Evolutionary conservation across 2,113 vertebrate species (phyloP), one percentile per base, ranked within the genome.

Genomic region (Pantherophis guttatus): DNA sequence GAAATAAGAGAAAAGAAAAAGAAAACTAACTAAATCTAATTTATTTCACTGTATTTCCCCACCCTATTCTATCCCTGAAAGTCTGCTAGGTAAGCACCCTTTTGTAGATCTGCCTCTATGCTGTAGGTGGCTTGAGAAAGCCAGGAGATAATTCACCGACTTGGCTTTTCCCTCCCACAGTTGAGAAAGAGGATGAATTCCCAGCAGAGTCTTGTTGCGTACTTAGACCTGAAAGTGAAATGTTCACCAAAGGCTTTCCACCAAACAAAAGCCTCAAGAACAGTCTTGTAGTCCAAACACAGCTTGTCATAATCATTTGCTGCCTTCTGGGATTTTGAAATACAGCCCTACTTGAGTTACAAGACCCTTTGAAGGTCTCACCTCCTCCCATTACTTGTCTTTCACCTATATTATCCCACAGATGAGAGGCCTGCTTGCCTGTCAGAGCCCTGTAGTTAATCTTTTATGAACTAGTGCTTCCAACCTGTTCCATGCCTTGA

Each of bases 331-430:
- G 96, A 97, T 98, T 95, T 94, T 92, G 94, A 94, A 97, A 92
- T 92, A 95, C 95, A 97, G 97, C 48, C 96, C 96, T 97, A 97
- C 97, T 98, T 97, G 94, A 59, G 95, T 98, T 98, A 98, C 97
- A 93, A 95, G 96, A 97, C 96, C 97, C 97, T 98, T 98, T 98
- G 97, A 98, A 98, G 97, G 97, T 98, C 97, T 97, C 98, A 98
- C 98, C 97, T 98, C 98, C 97, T 98, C 97, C 97, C 96, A 95
- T 98, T 98, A 97, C 98, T 97, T 98, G 96, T 97, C 97, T 97
- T 97, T 97, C 97, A 97, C 95, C 97, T 97, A 97, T 98, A 98
- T 97, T 93, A 92, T 88, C 94, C 96, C 24, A 93, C 98, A 98
- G 98, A 98, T 98, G 98, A 98, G 96, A 95, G 97, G 97, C 75